Conservation (phyloP, 2,113 vertebrate species). For the Uria aalge region DNA sequence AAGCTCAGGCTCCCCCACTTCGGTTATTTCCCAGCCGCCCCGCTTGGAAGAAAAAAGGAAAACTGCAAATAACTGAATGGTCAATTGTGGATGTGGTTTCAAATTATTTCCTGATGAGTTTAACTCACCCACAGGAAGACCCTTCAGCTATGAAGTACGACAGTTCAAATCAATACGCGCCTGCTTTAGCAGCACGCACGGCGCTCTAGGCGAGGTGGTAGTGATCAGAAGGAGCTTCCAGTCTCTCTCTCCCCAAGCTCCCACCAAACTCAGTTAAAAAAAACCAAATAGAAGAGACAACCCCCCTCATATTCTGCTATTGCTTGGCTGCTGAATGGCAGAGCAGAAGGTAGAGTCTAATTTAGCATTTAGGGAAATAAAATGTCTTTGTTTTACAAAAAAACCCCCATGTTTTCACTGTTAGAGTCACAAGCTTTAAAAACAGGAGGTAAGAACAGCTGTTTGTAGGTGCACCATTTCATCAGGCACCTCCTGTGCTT, state of each 20-base stretch:
- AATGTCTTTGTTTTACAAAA: neutral
- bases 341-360: neutral
- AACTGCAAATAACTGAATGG: neutral
- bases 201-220: neutral
- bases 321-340: neutral
- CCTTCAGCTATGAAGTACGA: neutral
- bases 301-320: neutral
- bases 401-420: neutral
- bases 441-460: neutral
- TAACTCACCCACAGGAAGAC: neutral
- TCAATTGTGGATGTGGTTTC: accelerated
- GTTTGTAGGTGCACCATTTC: neutral
- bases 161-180: neutral
- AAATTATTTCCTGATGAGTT: neutral
- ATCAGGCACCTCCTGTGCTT: neutral
- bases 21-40: neutral
- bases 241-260: neutral
- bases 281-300: neutral
- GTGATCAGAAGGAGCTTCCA: neutral
- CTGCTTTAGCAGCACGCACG: neutral
- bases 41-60: neutral
- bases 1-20: neutral
- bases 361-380: neutral
- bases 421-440: neutral
- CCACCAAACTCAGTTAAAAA: neutral